Percentiles rank a stretch among this genome's conserved stretches.
These are phyloP conservation scores for Charina bottae DNA, from an alignment of 2,113 vertebrate genomes.

Conservation along the genomic window DNA sequence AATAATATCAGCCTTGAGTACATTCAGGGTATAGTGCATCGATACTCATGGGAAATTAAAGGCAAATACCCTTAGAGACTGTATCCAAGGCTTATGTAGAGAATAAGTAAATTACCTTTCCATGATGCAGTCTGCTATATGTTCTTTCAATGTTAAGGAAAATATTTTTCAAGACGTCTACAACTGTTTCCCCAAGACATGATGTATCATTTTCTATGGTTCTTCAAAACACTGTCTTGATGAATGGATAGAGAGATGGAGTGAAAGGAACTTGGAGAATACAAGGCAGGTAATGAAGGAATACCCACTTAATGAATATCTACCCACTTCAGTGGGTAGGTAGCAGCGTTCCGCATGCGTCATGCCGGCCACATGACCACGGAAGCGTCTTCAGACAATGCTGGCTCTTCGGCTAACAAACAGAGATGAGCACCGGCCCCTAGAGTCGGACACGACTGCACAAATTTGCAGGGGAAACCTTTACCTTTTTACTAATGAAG, in stretches of 20 bases:
- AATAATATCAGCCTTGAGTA: too few relatives aligned
- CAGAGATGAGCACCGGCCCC: too few relatives aligned
- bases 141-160: neutral
- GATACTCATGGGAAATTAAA: neutral
- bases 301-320: too few relatives aligned
- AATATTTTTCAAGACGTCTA: neutral
- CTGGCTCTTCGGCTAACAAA: too few relatives aligned
- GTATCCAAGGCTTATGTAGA: neutral
- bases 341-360: too few relatives aligned
- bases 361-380: too few relatives aligned
- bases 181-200: neutral
- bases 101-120: neutral
- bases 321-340: too few relatives aligned
- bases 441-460: too few relatives aligned
- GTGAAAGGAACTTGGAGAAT: neutral
- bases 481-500: too few relatives aligned
- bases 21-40: neutral
- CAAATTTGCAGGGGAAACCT: too few relatives aligned
- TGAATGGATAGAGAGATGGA: neutral
- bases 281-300: neutral
- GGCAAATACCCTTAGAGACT: neutral
- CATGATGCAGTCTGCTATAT: neutral
- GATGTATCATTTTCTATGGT: neutral
- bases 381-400: too few relatives aligned
- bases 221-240: neutral